Evolutionary conservation across 2,113 vertebrate species (phyloP), one percentile per base, ranked within the genome.

Genomic region (Erythrolamprus reginae): DNA sequence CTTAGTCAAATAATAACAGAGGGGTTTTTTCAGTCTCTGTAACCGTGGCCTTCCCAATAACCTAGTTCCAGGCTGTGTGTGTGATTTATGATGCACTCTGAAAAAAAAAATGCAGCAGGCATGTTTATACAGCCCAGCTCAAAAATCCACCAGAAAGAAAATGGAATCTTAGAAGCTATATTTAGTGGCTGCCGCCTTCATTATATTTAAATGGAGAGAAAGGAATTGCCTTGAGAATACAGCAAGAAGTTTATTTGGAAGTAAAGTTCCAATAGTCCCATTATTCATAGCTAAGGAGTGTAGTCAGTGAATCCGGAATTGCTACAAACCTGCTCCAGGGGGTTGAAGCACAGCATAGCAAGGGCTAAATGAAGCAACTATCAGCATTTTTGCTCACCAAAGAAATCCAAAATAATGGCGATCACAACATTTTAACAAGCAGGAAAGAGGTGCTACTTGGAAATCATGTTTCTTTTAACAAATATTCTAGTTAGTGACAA

Each of bases 121-220:
- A 42, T 92, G 53, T 82, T 89, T 89, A 87, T 89, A 87, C 88
- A 61, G 84, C 45, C 51, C 70, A 33, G 45, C 15, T 87, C 45
- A 89, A n/a, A 70, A 89, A 56, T 89, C 47, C 45, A 82, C 84
- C 84, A 58, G 45, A 89, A 87, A 82, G 82, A 77, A 45, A 42
- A 70, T 56, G 84, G 91, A 87, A 86, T 87, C 88, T 86, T 45
- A 87, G 24, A 87, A 33, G 0, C 88, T 89, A 82, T 89, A 77
- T 86, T 86, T 92, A 92, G 84, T 24, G 55, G 28, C 84, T 86
- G 65, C 88, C 52, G 42, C 28, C 84, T 92, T 89, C 84, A 87
- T 87, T 92, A 87, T 82, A 92, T 86, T 89, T 86, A 87, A 86
- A 87, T 10, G 38, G 84, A 87, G 52, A 51, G 65, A 83, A 84